Conservation (phyloP, 2,888 invertebrate genomes). For the Balanococcus diminutus region DNA sequence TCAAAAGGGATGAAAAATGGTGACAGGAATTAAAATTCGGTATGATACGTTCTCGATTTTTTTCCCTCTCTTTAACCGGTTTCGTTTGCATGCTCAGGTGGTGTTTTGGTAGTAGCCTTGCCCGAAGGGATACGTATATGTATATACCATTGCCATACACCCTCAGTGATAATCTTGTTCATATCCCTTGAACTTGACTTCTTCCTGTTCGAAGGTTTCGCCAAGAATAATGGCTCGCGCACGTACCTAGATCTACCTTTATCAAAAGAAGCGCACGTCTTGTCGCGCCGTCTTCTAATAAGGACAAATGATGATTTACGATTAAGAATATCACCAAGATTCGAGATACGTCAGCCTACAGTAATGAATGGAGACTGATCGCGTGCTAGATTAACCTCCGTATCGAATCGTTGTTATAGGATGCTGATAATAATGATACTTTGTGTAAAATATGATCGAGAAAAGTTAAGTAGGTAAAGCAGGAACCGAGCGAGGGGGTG, state of each 20-base stretch:
- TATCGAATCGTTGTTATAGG: too few relatives aligned
- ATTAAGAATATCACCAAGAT: background rate
- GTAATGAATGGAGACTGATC: background rate
- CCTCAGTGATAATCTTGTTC: background rate
- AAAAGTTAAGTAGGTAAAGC: too few relatives aligned
- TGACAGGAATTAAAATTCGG: background rate
- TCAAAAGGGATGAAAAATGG: background rate
- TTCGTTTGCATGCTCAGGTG: background rate
- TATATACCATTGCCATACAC: background rate
- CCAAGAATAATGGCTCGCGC: background rate
- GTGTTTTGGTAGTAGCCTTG: background rate
- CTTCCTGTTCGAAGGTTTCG: background rate
- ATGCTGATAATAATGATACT: too few relatives aligned
- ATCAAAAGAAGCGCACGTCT: background rate
- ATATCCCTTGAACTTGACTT: slow-evolving; percentile 2
- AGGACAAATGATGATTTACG: background rate
- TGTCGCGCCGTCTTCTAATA: background rate
- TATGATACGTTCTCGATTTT: background rate
- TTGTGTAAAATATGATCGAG: too few relatives aligned
- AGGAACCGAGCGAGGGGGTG: too few relatives aligned
- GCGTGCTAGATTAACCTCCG: background rate
- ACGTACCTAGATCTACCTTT: background rate
- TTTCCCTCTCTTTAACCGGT: background rate
- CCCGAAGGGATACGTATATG: background rate
- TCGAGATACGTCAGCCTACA: background rate